phyloP scores from a whole-genome alignment of 2,888 invertebrate species.

The Apantesis nais region DNA sequence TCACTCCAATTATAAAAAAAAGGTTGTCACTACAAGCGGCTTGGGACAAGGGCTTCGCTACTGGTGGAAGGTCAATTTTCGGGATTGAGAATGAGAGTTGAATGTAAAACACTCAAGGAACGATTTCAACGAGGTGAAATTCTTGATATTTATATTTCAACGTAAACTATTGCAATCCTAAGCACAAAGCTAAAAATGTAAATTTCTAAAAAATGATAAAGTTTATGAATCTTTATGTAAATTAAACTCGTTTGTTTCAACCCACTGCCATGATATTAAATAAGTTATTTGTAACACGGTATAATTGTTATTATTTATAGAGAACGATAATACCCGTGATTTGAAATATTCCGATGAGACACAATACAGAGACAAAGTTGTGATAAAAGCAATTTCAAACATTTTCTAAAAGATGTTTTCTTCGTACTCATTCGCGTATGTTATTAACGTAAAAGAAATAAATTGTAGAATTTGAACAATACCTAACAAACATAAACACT shows the following conservation, averaged over 20 bases:
- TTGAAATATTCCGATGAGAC: conserved; percentile 12
- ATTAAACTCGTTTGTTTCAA: neutral
- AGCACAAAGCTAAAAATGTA: neutral
- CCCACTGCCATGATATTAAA: neutral
- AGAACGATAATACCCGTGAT: neutral
- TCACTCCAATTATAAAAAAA: conserved; percentile 79
- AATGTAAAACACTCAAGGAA: conserved; percentile 26
- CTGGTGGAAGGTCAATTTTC: conserved; percentile 58
- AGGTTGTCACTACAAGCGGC: conserved; percentile 73
- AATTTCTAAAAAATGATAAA: neutral
- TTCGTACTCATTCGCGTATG: conserved; percentile 35
- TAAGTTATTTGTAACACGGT: neutral
- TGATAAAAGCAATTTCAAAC: conserved; percentile 32
- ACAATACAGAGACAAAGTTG: conserved; percentile 39
- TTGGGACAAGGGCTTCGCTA: conserved; percentile 59
- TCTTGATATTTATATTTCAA: conserved; percentile 8
- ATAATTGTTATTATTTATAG: conserved; percentile 13
- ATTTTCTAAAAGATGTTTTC: conserved; percentile 33
- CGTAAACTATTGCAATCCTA: conserved; percentile 1
- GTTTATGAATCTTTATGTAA: neutral
- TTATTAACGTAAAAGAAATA: conserved; percentile 36
- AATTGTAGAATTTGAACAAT: conserved; percentile 26
- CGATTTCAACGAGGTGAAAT: conserved; percentile 10
- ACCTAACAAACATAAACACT: conserved; percentile 13
- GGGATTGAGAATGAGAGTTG: conserved; percentile 59